Base-by-base conservation (phyloP, 1,140 invertebrate genomes). In the Monochamus saltuarius region DNA sequence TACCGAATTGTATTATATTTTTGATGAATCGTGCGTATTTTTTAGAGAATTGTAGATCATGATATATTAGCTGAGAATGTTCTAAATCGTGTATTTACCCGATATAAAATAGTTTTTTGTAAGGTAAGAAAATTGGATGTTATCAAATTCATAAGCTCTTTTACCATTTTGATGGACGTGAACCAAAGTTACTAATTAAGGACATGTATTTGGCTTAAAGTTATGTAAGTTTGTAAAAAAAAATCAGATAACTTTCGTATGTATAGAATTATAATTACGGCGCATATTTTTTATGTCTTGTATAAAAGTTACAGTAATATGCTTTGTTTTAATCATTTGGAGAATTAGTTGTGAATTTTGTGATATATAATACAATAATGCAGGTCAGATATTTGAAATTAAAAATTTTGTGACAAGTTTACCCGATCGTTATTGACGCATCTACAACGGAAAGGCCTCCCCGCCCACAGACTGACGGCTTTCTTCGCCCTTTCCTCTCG, bases 291-390 rank as follows among this genome's bases (percentile, higher is more conserved):
- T 54, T 40, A 16, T 19, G 52, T 54, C 52, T 54, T 54, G 52
- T 54, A 54, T 54, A 43, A 42, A 54, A 40, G 16, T 13, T 13
- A 7, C 2, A 42, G 16, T 13, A 13, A 42, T 54, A 54, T 22
- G 37, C 52, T 54, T 54, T 29, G 39, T 40, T 54, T 42, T 36
- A 22, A 51, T 51, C 36, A 29, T 43, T 54, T 19, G 13, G 36
- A 16, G 19, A 54, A 42, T 54, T 54, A 54, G 52, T 54, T 54
- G 52, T 54, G 52, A 54, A 42, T 54, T 29, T 54, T 54, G 52
- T 54, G 52, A 54, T 54, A 54, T 29, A 29, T 29, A 54, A 54
- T 54, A 54, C 52, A 54, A 43, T 54, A 54, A 54, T 37, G 40
- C 52, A 42, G 35, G 37, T 19, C 35, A 19, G 40, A 54, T 11